A percentile compares a stretch with the other conserved stretches of the same genome.
Conservation (phyloP, 2,797 vertebrate genomes). For the Perdix hodgsoniae region DNA sequence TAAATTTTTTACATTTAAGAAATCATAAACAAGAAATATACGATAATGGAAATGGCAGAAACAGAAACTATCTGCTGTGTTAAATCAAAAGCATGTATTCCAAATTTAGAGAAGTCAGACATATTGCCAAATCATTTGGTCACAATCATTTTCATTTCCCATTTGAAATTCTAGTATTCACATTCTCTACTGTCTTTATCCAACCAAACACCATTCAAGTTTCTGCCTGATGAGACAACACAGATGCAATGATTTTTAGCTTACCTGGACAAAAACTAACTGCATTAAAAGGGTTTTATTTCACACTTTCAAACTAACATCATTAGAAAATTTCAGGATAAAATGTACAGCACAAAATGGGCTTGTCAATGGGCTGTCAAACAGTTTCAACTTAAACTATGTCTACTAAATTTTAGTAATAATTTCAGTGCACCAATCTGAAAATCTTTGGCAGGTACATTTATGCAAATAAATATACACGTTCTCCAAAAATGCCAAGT, state of each 20-base stretch:
- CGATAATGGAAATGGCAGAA: constrained; percentile 13
- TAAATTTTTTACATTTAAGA: constrained; percentile 6
- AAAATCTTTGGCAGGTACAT: background rate
- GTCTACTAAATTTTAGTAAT: background rate
- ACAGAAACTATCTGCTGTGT: background rate
- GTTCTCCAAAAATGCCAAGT: background rate
- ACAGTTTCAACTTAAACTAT: background rate
- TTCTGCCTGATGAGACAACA: background rate
- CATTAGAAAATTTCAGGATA: background rate
- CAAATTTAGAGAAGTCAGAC: background rate
- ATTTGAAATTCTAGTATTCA: background rate
- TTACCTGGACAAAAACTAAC: background rate
- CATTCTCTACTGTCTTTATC: background rate
- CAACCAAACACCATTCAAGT: background rate
- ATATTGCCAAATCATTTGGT: background rate
- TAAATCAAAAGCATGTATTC: constrained; percentile 13
- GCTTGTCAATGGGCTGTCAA: background rate
- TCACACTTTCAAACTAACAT: background rate
- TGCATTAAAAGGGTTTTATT: background rate
- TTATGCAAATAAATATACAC: background rate
- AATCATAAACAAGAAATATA: constrained; percentile 6
- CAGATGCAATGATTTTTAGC: background rate
- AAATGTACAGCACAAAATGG: fast-evolving
- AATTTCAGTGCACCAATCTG: background rate
- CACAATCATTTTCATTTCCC: background rate